A percentile compares a stretch with the other conserved stretches of the same genome.
Evolutionary conservation across 2,888 invertebrate species (phyloP).

Genomic region (Osedax frankpressi): DNA sequence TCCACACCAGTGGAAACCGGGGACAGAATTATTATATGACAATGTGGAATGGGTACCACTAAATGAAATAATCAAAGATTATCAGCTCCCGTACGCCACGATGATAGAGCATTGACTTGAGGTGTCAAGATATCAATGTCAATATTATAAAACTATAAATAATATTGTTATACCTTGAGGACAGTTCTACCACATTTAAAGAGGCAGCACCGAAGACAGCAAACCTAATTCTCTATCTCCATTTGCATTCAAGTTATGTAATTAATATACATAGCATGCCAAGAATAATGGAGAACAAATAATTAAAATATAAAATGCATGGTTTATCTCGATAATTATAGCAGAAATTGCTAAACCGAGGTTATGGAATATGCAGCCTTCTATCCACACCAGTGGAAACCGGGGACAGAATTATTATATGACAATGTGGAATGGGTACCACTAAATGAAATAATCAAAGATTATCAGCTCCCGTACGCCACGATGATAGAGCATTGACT

Average conservation of each 20-base stretch:
- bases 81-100: conserved; percentile 24
- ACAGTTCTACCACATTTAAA: not conserved
- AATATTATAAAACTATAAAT: not conserved
- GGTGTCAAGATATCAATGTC: conserved; percentile 9
- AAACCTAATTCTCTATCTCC: not conserved
- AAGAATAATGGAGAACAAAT: not conserved
- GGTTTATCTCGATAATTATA: conserved; percentile 34
- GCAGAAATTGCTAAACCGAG: conserved; percentile 29
- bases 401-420: conserved; percentile 31
- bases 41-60: conserved; percentile 31
- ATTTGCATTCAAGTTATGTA: not conserved
- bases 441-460: conserved; percentile 24
- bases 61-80: not conserved
- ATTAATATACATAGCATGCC: not conserved
- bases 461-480: conserved; percentile 15
- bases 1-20: conserved; percentile 25
- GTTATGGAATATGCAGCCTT: conserved; percentile 35
- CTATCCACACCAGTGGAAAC: conserved; percentile 27
- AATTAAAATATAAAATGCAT: conserved; percentile 31
- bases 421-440: conserved; percentile 35
- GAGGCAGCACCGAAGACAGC: not conserved
- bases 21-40: conserved; percentile 32
- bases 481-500: conserved; percentile 14
- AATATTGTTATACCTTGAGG: not conserved
- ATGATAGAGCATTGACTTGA: conserved; percentile 16